Evolutionary conservation across 2,113 vertebrate species (phyloP).

Genomic region (Acanthisitta chloris): DNA sequence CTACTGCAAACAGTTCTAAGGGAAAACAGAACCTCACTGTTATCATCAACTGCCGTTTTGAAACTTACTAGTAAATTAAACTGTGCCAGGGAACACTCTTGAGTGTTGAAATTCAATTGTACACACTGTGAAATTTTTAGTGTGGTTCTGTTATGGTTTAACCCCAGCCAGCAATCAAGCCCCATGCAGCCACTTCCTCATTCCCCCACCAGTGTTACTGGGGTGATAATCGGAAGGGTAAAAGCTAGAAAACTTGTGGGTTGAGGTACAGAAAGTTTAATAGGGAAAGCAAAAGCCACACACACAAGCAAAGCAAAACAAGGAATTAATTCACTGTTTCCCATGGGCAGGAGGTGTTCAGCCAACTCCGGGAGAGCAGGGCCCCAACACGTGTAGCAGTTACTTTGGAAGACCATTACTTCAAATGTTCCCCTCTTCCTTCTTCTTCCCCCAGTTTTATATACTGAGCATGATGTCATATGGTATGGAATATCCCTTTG

Average conservation of each 20-base stretch:
- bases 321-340: background rate
- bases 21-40: background rate
- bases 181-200: background rate
- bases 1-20: background rate
- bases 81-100: background rate
- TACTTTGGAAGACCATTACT: background rate
- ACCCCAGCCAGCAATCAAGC: background rate
- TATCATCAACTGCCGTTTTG: background rate
- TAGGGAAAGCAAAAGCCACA: background rate
- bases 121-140: background rate
- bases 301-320: background rate
- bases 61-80: background rate
- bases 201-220: background rate
- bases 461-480: too few relatives aligned
- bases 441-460: background rate
- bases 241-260: background rate
- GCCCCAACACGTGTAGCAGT: fast-evolving
- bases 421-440: fast-evolving
- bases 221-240: background rate
- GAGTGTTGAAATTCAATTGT: background rate
- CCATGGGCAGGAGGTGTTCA: background rate
- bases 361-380: background rate
- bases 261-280: background rate
- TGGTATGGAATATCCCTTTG: background rate
- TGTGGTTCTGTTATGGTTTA: background rate